A percentile compares a stretch with the other conserved stretches of the same genome.
These are phyloP conservation scores for Cyaniris semiargus DNA, from an alignment of 2,888 invertebrate species.

Conservation along the genomic window DNA sequence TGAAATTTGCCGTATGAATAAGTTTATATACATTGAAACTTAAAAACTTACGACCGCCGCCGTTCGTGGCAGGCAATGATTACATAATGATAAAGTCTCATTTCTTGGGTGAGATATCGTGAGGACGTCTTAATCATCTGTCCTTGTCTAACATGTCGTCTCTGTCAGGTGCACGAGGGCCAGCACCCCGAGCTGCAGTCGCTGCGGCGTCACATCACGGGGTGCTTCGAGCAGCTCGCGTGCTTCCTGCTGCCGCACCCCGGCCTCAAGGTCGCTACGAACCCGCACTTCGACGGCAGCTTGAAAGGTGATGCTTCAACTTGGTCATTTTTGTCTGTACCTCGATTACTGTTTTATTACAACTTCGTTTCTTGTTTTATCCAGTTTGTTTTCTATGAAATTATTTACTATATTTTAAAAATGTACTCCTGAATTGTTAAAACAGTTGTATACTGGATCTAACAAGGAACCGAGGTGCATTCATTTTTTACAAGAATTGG, in stretches of 20 bases:
- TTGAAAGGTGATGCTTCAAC: constrained; percentile 77
- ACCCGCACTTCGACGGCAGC: constrained; percentile 95
- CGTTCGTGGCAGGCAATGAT: not conserved
- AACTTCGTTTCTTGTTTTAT: not conserved
- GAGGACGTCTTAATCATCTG: not conserved
- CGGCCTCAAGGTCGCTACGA: constrained; percentile 96
- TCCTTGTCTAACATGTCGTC: not conserved
- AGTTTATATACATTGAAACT: too few species aligned
- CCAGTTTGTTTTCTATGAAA: not conserved
- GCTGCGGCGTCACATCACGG: constrained; percentile 92
- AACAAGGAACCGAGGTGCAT: too few species aligned
- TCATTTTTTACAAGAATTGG: too few species aligned
- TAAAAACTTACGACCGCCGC: not conserved
- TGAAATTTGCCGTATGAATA: too few species aligned
- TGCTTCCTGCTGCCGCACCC: constrained; percentile 99
- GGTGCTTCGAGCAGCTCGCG: constrained; percentile 95
- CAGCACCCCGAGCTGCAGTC: constrained; percentile 97
- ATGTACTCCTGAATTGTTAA: too few species aligned
- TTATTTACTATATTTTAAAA: too few species aligned
- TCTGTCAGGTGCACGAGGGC: constrained; percentile 85
- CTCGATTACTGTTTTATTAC: too few species aligned
- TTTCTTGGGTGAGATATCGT: not conserved
- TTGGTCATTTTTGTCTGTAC: too few species aligned
- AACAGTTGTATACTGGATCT: too few species aligned
- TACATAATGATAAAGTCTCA: not conserved